Base-by-base conservation (phyloP, 1,140 invertebrate species). In the Drosophila melanogaster region DNA sequence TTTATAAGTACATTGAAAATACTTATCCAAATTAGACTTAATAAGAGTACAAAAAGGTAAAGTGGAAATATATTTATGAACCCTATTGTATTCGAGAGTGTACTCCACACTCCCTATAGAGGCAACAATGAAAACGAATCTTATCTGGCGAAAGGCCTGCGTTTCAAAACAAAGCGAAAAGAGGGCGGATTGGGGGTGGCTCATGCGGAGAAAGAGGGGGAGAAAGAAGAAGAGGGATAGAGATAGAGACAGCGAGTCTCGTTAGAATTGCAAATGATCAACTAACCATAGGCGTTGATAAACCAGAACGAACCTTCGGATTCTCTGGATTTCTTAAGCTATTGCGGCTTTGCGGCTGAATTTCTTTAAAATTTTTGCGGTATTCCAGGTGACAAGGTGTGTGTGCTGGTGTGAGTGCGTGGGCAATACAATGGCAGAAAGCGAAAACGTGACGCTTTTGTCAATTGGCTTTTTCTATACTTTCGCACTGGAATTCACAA, bases 371-470 rank as follows among this genome's bases (percentile, higher is more conserved):
- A 30, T 37, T 66, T 65, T 49, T 62, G 37, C 61, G 44, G 56
- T 73, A 85, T 49, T 81, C 60, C 56, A 66, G 44, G 46, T 54
- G 8, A 30, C 58, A 38, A 50, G 44, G 22, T 67, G 24, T 56
- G 53, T 50, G 24, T 56, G 53, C 46, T 6, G 43, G 41, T 62
- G 41, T 60, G 46, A 40, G 47, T 62, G 58, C 53, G 77, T 81
- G 69, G 71, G 54, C 37, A 55, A 61, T 70, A 38, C 73, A 64
- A 70, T 65, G 64, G 59, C 59, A 84, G 69, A 89, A 89, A 89
- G 84, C 84, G 73, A 79, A 89, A 89, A 89, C 84, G 84, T 84
- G 84, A 72, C 72, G 57, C 76, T 84, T 77, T 84, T 87, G 84
- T 83, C 84, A 78, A 81, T 47, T 78, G 60, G 77, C 65, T 54